These are phyloP conservation scores for Drosophila burlai DNA, from an alignment of 1,140 invertebrate genomes.

Conservation along the genomic window DNA sequence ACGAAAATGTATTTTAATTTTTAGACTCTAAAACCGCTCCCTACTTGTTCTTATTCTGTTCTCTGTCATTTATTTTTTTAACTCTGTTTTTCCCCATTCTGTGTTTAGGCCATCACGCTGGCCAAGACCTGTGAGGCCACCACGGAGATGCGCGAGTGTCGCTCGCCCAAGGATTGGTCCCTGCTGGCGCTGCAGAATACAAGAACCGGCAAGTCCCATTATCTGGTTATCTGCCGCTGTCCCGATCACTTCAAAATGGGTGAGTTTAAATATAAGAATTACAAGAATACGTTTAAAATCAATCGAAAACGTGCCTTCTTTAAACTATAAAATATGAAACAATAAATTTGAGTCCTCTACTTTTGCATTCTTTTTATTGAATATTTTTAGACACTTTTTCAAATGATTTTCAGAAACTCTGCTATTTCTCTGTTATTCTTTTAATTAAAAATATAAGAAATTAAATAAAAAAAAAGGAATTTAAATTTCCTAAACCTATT, in stretches of 20 bases:
- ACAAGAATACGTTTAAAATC: neutral
- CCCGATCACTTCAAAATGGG: constrained; percentile 93
- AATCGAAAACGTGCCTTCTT: neutral
- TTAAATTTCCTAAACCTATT: neutral
- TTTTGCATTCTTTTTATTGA: no score
- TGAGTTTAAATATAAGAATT: constrained; percentile 85
- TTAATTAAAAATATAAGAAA: no score
- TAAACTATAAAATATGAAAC: no score
- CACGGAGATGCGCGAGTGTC: constrained; percentile 94
- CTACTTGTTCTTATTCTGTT: neutral
- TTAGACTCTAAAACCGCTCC: neutral
- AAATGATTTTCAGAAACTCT: no score
- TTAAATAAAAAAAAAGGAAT: neutral
- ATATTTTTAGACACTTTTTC: no score
- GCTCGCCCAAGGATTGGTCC: constrained; percentile 95
- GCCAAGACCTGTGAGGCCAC: constrained; percentile 97
- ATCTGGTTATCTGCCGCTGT: constrained; percentile 96
- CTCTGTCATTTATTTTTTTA: constrained; percentile 1
- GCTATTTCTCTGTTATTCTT: no score
- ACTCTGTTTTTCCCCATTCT: neutral
- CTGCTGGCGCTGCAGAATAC: constrained; percentile 95
- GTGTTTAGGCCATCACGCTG: constrained; percentile 90
- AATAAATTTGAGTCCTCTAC: no score
- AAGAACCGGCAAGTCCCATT: constrained; percentile 96
- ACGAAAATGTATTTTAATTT: neutral